Base-by-base conservation (phyloP, 2,113 vertebrate species). In the Erpornis zantholeuca region DNA sequence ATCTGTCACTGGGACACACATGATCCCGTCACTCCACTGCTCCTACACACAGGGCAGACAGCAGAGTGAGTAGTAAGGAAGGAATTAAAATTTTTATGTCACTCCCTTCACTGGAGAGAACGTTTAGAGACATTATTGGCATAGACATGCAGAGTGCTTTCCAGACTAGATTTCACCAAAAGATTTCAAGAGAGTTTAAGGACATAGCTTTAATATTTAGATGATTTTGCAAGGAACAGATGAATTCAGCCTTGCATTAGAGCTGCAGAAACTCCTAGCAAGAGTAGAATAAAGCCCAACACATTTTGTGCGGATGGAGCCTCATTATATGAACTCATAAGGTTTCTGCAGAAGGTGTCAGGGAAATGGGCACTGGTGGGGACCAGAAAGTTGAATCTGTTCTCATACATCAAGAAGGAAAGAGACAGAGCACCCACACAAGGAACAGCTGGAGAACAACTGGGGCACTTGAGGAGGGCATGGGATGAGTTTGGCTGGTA, bases 31-130 rank as follows among this genome's bases (percentile, higher is more conserved):
- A 25, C 81, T 87, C 61, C 1, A 20, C 87, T 27, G 15, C 9
- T 76, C 64, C 40, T 52, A 23, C 25, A 9, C 75, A 33, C 36
- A 12, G 73, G 73, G 40, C 90, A 83, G 63, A 14, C 86, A 28
- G 82, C 59, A 76, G 36, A 61, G 75, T 96, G 93, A 96, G 73
- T 73, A 91, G 78, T 50, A 69, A 80, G 84, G 54, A 96, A 96
- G 71, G 89, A 96, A 97, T 94, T 95, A 85, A 11, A 7, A 23
- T 49, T 82, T 86, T 90, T 72, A 84, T 82, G 42, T 82, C 86
- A 66, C 63, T 79, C 78, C 70, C 95, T 96, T 95, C 81, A 50
- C 84, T 82, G 59, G 38, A 72, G 45, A 82, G 69, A 86, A 44
- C 0, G 0, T 65, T 94, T 36, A 49, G 70, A 66, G 66, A 76